Evolutionary conservation across 1,140 invertebrate species (phyloP).

Genomic region (Danaus melanippus): DNA sequence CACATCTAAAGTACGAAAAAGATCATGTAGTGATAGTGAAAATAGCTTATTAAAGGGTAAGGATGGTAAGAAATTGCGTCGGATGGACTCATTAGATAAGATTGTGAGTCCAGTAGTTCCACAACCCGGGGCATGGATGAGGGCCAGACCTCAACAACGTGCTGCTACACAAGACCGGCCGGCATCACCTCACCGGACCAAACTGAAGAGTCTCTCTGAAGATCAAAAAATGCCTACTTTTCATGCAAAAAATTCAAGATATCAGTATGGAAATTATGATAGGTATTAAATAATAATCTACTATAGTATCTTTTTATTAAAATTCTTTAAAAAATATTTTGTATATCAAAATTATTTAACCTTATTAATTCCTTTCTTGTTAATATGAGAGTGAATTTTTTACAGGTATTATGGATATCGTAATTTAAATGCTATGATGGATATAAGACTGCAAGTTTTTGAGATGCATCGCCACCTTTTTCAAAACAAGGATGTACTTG

Average conservation of each 20-base stretch:
- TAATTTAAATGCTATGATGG: constrained; percentile 84
- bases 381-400: constrained; percentile 8
- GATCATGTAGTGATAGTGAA: constrained; percentile 67
- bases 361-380: constrained; percentile 21
- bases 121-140: constrained; percentile 87
- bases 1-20: constrained; percentile 55
- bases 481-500: constrained; percentile 91
- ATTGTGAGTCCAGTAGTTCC: constrained; percentile 94
- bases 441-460: constrained; percentile 87
- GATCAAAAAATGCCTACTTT: constrained; percentile 78
- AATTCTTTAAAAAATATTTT: not conserved
- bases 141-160: constrained; percentile 49
- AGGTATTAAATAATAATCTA: constrained; percentile 70
- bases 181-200: constrained; percentile 48
- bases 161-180: constrained; percentile 43
- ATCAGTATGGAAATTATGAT: constrained; percentile 96
- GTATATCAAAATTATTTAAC: not conserved
- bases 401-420: constrained; percentile 94
- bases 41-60: constrained; percentile 62
- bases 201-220: constrained; percentile 42
- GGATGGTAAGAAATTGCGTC: constrained; percentile 75
- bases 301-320: not conserved
- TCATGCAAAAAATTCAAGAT: constrained; percentile 82
- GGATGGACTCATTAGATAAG: constrained; percentile 84
- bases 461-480: constrained; percentile 87